phyloP scores from a whole-genome alignment of 2,888 invertebrate genomes.

The Ryuthela nishihirai region DNA sequence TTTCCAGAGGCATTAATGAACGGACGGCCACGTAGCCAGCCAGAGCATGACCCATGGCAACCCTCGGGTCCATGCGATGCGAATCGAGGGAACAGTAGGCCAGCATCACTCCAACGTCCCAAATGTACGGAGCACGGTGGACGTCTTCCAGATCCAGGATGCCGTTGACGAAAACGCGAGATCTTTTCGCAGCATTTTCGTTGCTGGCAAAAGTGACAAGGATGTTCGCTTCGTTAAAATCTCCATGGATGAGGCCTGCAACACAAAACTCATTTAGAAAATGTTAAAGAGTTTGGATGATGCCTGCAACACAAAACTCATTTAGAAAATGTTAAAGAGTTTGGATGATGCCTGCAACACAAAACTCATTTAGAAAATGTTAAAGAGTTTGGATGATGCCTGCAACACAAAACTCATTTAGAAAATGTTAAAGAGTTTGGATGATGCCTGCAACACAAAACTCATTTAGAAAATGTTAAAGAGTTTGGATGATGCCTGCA shows the following conservation, averaged over 20 bases:
- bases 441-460: too few relatives aligned
- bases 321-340: too few relatives aligned
- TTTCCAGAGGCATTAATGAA: constrained; percentile 53
- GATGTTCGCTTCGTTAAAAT: constrained; percentile 86
- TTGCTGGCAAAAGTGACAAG: constrained; percentile 54
- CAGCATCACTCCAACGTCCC: constrained; percentile 77
- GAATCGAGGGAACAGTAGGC: constrained; percentile 73
- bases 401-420: too few relatives aligned
- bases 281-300: too few relatives aligned
- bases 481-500: too few relatives aligned
- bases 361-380: too few relatives aligned
- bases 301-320: too few relatives aligned
- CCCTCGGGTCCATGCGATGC: constrained; percentile 57
- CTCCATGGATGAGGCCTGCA: constrained; percentile 73
- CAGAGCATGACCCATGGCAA: constrained; percentile 58
- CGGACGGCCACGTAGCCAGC: constrained; percentile 69
- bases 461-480: too few relatives aligned
- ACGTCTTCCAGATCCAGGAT: constrained; percentile 86
- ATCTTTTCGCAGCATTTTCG: constrained; percentile 53
- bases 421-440: too few relatives aligned
- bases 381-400: too few relatives aligned
- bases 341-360: too few relatives aligned
- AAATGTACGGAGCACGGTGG: constrained; percentile 65
- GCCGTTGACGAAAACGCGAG: constrained; percentile 62
- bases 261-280: too few relatives aligned